A percentile compares a stretch with the other conserved stretches of the same genome.
Evolutionary conservation across 2,888 invertebrate genomes (phyloP).

Genomic region (Spisula solida): DNA sequence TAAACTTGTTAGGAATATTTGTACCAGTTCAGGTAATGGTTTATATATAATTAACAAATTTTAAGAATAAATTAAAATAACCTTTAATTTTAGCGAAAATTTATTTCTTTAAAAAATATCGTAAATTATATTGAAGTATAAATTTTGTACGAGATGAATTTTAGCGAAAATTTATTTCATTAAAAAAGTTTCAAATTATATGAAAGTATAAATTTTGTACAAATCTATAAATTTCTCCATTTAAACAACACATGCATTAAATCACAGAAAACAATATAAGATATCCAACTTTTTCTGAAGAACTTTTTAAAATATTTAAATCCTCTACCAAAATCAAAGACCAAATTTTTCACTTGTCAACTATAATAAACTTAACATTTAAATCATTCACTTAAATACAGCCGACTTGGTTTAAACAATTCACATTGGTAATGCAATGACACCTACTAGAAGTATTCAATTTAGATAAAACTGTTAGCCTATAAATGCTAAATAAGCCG

Average conservation of each 20-base stretch:
- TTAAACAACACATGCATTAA: neutral
- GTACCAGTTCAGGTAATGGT: too few relatives aligned
- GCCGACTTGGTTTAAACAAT: conserved; percentile 16
- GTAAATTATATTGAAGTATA: too few relatives aligned
- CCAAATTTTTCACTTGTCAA: neutral
- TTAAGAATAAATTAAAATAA: too few relatives aligned
- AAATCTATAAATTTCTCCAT: neutral
- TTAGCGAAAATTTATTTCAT: too few relatives aligned
- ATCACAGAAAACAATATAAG: neutral
- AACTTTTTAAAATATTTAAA: neutral
- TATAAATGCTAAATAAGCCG: neutral
- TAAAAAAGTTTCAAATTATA: too few relatives aligned
- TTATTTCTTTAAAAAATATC: too few relatives aligned
- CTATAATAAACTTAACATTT: neutral
- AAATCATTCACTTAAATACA: conserved; percentile 10
- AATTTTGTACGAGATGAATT: too few relatives aligned
- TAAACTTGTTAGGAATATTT: too few relatives aligned
- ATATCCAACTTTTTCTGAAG: conserved; percentile 6
- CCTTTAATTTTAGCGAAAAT: too few relatives aligned
- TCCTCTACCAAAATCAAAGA: neutral
- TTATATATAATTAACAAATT: too few relatives aligned
- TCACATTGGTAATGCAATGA: neutral
- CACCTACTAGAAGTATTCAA: neutral
- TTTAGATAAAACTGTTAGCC: neutral
- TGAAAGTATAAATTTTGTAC: too few relatives aligned